phyloP scores from a whole-genome alignment of 2,797 vertebrate species.

The Scomberomorus guttatus region DNA sequence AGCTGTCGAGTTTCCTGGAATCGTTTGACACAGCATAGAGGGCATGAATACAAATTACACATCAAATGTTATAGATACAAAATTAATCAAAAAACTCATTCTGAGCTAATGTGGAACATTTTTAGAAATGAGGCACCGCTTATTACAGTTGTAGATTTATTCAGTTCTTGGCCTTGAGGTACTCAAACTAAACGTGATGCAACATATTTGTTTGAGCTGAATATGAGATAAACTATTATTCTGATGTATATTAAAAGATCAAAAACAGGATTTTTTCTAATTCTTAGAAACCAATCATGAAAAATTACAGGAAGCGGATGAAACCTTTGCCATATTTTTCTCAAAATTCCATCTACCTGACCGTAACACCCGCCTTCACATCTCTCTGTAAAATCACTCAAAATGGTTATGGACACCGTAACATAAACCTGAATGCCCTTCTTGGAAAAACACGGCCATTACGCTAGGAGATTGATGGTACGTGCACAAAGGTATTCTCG shows the following conservation, averaged over 20 bases:
- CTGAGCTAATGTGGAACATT: conserved; percentile 27
- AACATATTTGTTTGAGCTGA: conserved; percentile 24
- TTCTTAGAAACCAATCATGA: neutral
- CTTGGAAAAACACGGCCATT: conserved; percentile 59
- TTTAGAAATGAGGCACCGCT: conserved; percentile 36
- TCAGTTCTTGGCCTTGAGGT: conserved; percentile 25
- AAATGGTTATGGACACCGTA: conserved; percentile 58
- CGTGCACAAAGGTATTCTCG: conserved; percentile 39
- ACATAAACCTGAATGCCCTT: conserved; percentile 55
- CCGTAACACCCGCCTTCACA: conserved; percentile 31
- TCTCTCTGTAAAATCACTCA: conserved; percentile 74
- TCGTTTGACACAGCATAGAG: conserved; percentile 39
- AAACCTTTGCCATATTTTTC: conserved; percentile 29
- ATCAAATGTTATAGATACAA: conserved; percentile 47
- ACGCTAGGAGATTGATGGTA: conserved; percentile 63
- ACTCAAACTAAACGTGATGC: conserved; percentile 9
- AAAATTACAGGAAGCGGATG: conserved; percentile 43
- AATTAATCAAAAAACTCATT: conserved; percentile 58
- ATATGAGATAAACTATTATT: conserved; percentile 15
- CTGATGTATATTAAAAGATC: neutral
- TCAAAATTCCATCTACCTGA: conserved; percentile 56
- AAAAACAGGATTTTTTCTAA: conserved; percentile 10
- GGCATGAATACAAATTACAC: conserved; percentile 67
- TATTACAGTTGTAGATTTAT: conserved; percentile 33
- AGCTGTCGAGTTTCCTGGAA: conserved; percentile 65